Conservation (phyloP, 2,888 invertebrate genomes). For the Caenorhabditis uteleia region DNA sequence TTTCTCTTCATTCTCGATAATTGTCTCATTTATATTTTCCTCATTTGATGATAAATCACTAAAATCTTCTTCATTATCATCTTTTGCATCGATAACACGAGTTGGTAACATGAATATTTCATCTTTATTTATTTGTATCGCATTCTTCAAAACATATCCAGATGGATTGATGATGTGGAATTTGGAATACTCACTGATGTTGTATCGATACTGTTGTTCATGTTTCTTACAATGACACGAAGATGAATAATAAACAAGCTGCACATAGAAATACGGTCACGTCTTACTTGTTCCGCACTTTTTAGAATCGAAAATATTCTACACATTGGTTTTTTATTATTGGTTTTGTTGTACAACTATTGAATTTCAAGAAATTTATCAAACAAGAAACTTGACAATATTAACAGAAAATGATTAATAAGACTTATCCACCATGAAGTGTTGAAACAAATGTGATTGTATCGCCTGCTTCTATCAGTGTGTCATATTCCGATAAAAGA, state of each 20-base stretch:
- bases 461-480: slow-evolving; percentile 28
- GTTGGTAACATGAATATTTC: slow-evolving; percentile 31
- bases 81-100: slow-evolving; percentile 1
- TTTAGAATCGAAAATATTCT: too few species aligned
- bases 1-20: slow-evolving; percentile 8
- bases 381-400: too few species aligned
- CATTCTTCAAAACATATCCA: slow-evolving; percentile 12
- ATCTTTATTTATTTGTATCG: slow-evolving; percentile 6
- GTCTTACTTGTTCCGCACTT: too few species aligned
- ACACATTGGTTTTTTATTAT: too few species aligned
- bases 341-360: too few species aligned
- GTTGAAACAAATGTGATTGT: slow-evolving; percentile 38
- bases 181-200: too few species aligned
- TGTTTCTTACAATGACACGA: too few species aligned
- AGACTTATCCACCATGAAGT: slow-evolving; percentile 36
- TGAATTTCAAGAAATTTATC: too few species aligned
- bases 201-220: too few species aligned
- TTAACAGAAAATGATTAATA: neutral
- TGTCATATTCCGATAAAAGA: slow-evolving; percentile 33
- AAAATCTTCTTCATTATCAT: slow-evolving; percentile 27
- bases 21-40: neutral
- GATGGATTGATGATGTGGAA: too few species aligned
- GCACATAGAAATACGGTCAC: too few species aligned
- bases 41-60: slow-evolving; percentile 17
- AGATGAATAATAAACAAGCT: too few species aligned